phyloP scores from a whole-genome alignment of 2,888 invertebrate genomes.

The Chaitophorus viminalis region DNA sequence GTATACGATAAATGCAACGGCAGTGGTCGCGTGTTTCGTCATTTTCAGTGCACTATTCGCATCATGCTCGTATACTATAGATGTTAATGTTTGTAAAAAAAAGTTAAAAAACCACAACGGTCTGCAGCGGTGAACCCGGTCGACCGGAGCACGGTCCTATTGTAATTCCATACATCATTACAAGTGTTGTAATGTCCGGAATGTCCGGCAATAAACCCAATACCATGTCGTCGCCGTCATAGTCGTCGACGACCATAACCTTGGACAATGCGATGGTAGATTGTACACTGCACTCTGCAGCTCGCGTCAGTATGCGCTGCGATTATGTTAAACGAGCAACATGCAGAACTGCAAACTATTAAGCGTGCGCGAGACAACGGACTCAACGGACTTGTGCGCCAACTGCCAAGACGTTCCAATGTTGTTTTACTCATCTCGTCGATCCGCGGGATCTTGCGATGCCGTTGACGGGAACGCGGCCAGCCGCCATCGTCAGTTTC shows the following conservation, averaged over 20 bases:
- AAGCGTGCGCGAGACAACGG: not conserved
- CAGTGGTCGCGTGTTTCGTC: not conserved
- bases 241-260: slow-evolving; percentile 41
- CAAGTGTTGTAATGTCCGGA: no score
- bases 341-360: not conserved
- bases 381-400: not conserved
- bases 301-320: not conserved
- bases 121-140: not conserved
- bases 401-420: no score
- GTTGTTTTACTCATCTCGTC: not conserved
- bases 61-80: no score
- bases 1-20: not conserved
- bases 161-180: not conserved
- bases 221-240: no score
- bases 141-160: not conserved
- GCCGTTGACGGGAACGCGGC: not conserved
- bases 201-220: not conserved
- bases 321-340: not conserved
- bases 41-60: not conserved
- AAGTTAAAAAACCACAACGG: not conserved
- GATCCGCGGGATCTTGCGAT: not conserved
- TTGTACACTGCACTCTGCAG: not conserved
- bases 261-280: slow-evolving; percentile 36
- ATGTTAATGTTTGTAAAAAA: no score
- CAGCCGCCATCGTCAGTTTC: not conserved